Percentiles rank a stretch among this genome's conserved stretches.
Conservation (phyloP, 92 coral and sea anemone species). For the Zoanthus gigantus region DNA sequence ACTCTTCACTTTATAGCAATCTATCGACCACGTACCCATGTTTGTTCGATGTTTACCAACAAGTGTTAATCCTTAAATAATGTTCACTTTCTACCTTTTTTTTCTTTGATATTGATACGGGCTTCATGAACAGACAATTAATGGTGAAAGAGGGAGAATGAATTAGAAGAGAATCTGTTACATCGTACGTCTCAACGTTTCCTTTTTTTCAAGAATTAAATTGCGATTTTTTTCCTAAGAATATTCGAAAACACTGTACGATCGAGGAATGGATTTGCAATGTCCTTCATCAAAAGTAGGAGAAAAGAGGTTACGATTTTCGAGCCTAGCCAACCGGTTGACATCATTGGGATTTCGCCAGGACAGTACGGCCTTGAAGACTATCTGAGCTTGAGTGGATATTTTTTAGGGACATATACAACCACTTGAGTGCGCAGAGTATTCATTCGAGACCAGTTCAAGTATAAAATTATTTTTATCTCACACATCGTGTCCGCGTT, state of each 20-base stretch:
- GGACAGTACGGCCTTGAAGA: slow-evolving; percentile 26
- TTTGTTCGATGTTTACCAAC: no score
- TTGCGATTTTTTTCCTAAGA: slow-evolving; percentile 21
- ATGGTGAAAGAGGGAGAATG: no score
- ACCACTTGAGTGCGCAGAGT: slow-evolving; percentile 53
- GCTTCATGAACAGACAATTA: no score
- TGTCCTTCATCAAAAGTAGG: slow-evolving; percentile 32
- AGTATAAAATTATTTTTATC: no score
- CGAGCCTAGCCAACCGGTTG: slow-evolving; percentile 16
- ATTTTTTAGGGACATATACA: slow-evolving; percentile 43
- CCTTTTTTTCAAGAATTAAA: slow-evolving; percentile 49
- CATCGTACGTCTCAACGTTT: slow-evolving; percentile 45
- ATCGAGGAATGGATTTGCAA: slow-evolving; percentile 47
- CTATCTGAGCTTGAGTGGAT: slow-evolving; percentile 33
- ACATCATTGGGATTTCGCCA: slow-evolving; percentile 56
- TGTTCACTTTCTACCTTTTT: no score
- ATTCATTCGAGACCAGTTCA: slow-evolving; percentile 20
- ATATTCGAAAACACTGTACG: no score
- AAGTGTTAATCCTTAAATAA: no score
- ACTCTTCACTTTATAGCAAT: no score
- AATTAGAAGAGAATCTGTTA: slow-evolving; percentile 2
- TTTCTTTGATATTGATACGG: no score
- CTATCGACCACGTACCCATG: no score
- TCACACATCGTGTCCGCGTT: no score
- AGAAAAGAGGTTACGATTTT: no score